Evolutionary conservation across 2,113 vertebrate genomes (phyloP).

Genomic region (Perognathus longimembris): DNA sequence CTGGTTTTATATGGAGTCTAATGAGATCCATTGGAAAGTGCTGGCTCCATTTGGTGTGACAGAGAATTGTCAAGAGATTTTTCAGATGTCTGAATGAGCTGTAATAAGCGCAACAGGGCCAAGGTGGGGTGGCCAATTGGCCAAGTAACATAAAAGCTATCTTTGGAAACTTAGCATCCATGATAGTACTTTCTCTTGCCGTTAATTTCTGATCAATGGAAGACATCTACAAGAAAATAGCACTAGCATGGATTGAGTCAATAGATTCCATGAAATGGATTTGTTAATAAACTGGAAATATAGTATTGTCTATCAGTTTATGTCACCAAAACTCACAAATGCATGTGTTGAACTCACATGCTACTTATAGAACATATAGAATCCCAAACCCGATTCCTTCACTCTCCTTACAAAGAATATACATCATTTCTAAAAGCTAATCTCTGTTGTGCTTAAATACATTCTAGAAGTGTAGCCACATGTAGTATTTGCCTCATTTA

Average conservation of each 20-base stretch:
- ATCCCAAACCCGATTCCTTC: not conserved
- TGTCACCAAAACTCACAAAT: not conserved
- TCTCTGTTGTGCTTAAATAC: not conserved
- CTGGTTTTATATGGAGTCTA: constrained; percentile 54
- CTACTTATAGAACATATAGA: not conserved
- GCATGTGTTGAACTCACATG: not conserved
- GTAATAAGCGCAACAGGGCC: constrained; percentile 62
- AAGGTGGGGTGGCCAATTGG: constrained; percentile 58
- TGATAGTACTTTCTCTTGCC: constrained; percentile 3
- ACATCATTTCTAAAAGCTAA: not conserved
- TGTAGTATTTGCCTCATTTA: not conserved
- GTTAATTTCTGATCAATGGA: constrained; percentile 60
- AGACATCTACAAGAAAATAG: constrained; percentile 45
- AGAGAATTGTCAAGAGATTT: constrained; percentile 67
- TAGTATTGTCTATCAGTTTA: not conserved
- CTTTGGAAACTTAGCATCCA: constrained; percentile 55
- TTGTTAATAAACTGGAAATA: not conserved
- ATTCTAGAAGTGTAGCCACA: not conserved
- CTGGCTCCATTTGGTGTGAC: constrained; percentile 21
- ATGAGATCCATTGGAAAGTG: constrained; percentile 73
- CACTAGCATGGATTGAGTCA: constrained; percentile 13
- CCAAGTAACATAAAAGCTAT: constrained; percentile 59
- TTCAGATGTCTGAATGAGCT: constrained; percentile 64
- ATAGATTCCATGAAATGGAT: not conserved
- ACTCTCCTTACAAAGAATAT: not conserved